A percentile compares a stretch with the other conserved stretches of the same genome.
phyloP scores from a whole-genome alignment of 2,113 vertebrate genomes.

The Smithornis capensis region DNA sequence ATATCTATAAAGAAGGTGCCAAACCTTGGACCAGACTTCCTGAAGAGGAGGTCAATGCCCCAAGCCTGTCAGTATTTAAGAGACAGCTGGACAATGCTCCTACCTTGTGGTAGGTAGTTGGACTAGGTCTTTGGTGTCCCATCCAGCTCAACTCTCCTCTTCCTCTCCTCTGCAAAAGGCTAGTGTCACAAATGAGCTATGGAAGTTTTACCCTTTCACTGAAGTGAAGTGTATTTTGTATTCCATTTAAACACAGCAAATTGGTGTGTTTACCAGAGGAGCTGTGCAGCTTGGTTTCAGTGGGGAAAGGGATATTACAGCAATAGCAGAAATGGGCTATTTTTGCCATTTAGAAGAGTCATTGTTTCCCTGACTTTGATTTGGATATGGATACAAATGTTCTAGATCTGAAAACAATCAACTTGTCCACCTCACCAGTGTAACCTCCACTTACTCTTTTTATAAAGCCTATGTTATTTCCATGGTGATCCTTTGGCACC shows the following conservation, averaged over 20 bases:
- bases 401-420: not conserved
- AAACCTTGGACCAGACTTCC: not conserved
- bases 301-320: not conserved
- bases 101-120: not conserved
- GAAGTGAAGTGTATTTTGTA: not conserved
- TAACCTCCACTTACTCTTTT: not conserved
- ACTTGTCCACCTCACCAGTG: not conserved
- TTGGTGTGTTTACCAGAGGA: not conserved
- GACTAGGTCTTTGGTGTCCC: not conserved
- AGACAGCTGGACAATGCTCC: not conserved
- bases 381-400: not conserved
- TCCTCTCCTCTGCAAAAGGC: not conserved
- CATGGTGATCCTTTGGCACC: rapidly evolving
- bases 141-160: not conserved
- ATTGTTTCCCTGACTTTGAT: not conserved
- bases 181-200: not conserved
- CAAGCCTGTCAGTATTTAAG: not conserved
- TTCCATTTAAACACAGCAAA: not conserved
- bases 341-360: not conserved
- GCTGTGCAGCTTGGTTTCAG: not conserved
- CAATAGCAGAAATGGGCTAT: not conserved
- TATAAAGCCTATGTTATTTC: not conserved
- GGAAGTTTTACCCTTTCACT: not conserved
- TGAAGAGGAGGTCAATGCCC: not conserved
- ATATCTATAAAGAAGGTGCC: not conserved